Evolutionary conservation across 1,140 invertebrate genomes (phyloP), one percentile per base, ranked within the genome.

Genomic region (Zaprionus kolodkinae): DNA sequence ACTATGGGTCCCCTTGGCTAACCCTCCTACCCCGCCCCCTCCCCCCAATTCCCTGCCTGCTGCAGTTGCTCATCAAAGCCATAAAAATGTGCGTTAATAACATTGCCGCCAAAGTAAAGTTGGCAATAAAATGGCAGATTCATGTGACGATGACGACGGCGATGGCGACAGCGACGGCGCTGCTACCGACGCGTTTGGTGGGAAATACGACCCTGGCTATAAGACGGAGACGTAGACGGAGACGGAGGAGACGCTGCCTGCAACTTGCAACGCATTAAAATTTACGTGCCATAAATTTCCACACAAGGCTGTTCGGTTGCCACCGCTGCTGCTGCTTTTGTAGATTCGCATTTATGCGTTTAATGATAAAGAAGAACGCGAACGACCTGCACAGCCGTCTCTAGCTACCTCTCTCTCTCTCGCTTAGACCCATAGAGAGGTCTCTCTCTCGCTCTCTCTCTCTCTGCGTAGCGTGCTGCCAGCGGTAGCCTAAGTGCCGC

Each of bases 111-210:
- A 91, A 91, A 91, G 88, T 88, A 60, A 85, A 80, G 73, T 82
- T 88, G 88, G 73, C 81, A 76, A 91, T 91, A 91, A 91, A 91
- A 84, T 91, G 88, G 88, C 88, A 88, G 83, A 91, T 91, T 91
- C 88, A 91, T 91, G 89, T 74, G 85, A 85, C 78, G 86, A 83
- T 72, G 78, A 55, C 56, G 60, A 72, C 72, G 76, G 27, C 64
- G 67, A 78, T 65, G 79, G 56, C 38, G 63, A 57, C 57, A 67
- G 71, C 68, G 72, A 88, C 76, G 84, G 73, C 80, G 80, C 79
- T 86, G 83, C 83, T 87, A 82, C 75, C 82, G 82, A 85, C 72
- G 83, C 84, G 82, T 88, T 88, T 83, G 84, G 79, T 87, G 83
- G 80, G 84, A 80, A 84, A 84, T 85, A 78, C 78, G 79, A 81